Evolutionary conservation across 1,140 invertebrate genomes (phyloP), one percentile per base, ranked within the genome.

Genomic region (Diachasma alloeum): DNA sequence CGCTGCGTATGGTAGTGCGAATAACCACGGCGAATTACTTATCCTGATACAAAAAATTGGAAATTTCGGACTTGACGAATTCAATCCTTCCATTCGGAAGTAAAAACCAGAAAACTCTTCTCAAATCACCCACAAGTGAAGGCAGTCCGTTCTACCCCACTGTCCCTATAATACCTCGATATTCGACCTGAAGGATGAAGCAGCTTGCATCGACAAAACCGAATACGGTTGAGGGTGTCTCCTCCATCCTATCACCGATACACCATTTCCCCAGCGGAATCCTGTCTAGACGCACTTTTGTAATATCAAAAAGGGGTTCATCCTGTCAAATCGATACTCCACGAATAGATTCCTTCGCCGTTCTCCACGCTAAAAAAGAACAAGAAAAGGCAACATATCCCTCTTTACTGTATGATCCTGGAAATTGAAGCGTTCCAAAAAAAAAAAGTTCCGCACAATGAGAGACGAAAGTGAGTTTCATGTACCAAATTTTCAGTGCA

Each of bases 211-310:
- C 13, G 39, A 42, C 13, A 42, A 42, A 42, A 42, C 39, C 39
- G 10, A 42, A 42, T 42, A 42, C 39, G 13, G 39, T 31, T 48
- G 44, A 19, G 19, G 48, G 9, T 42, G 48, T 63, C 19, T 63
- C 26, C 59, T 26, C 13, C 59, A 63, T 63, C 59, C 19, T 26
- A 63, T 63, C 59, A 15, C 5, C 10, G 19, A 63, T 63, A 63
- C 36, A 11, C 17, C 68, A 37, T 70, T 75, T 19, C 46, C 77
- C 74, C 67, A 22, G 75, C 76, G 74, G 70, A 82, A 81, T 83
- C 76, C 74, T 71, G 82, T 84, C 81, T 83, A 83, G 83, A 85
- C 81, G 82, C 83, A 85, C 83, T 84, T 82, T 83, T 80, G 74
- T 81, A 78, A 82, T 78, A 81, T 79, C 78, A 63, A 59, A 68